A percentile compares a stretch with the other conserved stretches of the same genome.
Evolutionary conservation across 2,797 vertebrate species (phyloP).

Genomic region (Helarctos malayanus): DNA sequence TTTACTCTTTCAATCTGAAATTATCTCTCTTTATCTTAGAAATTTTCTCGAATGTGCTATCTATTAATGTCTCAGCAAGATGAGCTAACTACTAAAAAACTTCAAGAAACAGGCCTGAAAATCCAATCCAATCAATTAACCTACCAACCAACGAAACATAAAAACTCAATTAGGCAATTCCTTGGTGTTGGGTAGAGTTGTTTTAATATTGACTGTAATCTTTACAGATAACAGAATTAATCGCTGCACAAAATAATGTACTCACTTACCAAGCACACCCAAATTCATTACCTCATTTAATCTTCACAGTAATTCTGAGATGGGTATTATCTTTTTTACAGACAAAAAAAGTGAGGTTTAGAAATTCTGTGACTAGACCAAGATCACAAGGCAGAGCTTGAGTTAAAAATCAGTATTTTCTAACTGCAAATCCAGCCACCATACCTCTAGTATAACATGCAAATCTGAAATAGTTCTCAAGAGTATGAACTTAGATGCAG

Average conservation of each 20-base stretch:
- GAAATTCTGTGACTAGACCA: constrained; percentile 26
- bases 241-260: constrained; percentile 41
- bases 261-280: constrained; percentile 53
- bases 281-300: constrained; percentile 64
- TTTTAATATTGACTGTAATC: constrained; percentile 68
- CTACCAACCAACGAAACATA: constrained; percentile 63
- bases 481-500: background rate
- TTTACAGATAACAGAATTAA: constrained; percentile 59
- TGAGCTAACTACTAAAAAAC: constrained; percentile 61
- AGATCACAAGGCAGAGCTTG: background rate
- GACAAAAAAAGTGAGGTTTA: constrained; percentile 37
- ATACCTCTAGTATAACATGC: background rate
- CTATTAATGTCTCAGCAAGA: constrained; percentile 66
- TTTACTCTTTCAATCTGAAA: constrained; percentile 69
- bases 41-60: constrained; percentile 46
- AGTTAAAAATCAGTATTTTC: constrained; percentile 62
- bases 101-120: constrained; percentile 51
- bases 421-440: constrained; percentile 38
- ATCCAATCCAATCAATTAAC: constrained; percentile 54
- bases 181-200: constrained; percentile 49
- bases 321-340: constrained; percentile 41
- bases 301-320: constrained; percentile 54
- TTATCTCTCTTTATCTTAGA: constrained; percentile 50
- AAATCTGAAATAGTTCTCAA: constrained; percentile 34
- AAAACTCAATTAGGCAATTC: constrained; percentile 73